Conservation (phyloP, 30 jellyfish, hydroid and myxozoan genomes). For the Mastigias papua region DNA sequence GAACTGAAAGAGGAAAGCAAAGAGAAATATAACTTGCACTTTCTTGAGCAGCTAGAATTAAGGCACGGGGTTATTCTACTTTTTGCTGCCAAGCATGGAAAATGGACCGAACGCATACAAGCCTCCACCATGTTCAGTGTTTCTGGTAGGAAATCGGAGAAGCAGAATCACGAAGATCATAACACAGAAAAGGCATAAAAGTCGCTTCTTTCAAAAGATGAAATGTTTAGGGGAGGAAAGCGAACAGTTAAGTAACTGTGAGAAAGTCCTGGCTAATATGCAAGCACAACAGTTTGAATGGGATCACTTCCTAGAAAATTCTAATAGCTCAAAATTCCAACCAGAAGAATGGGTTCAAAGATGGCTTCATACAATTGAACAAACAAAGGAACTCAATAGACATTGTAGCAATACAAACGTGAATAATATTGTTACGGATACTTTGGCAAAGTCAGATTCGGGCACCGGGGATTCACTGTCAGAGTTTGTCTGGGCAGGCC, state of each 20-base stretch:
- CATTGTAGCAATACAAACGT: not conserved
- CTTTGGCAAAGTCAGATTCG: not conserved
- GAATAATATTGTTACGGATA: not conserved
- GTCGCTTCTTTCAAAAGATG: not conserved
- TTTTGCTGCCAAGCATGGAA: not conserved
- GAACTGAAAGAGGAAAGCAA: too few species aligned
- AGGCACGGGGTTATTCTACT: too few species aligned
- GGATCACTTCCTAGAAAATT: not conserved
- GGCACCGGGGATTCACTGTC: constrained; percentile 6
- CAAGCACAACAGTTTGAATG: not conserved
- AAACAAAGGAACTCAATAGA: not conserved
- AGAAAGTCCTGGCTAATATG: not conserved
- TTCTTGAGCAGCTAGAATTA: too few species aligned
- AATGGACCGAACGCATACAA: not conserved
- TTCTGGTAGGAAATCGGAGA: constrained; percentile 9
- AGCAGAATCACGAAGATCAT: too few species aligned
- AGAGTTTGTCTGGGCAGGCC: constrained; percentile 32
- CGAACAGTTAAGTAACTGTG: not conserved
- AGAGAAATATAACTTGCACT: too few species aligned
- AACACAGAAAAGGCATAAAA: not conserved
- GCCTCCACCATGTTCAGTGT: constrained; percentile 74
- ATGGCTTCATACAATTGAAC: constrained; percentile 37
- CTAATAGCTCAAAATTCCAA: constrained; percentile 15
- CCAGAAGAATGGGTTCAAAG: constrained; percentile 43
- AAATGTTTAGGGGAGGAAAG: not conserved